Conservation (phyloP, 2,113 vertebrate genomes). For the Eulemur rufifrons region DNA sequence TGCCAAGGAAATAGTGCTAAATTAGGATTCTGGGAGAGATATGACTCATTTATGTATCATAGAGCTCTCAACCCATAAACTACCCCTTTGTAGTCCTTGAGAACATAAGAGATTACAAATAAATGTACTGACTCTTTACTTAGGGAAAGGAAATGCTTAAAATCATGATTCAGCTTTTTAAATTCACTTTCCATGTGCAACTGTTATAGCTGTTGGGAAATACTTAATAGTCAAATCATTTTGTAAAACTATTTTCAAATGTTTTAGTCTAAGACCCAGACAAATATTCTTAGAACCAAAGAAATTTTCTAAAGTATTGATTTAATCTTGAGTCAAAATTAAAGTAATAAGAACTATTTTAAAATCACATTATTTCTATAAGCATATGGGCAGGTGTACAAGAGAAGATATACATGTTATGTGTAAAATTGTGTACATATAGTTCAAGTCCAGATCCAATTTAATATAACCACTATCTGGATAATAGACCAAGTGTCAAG, state of each 20-base stretch:
- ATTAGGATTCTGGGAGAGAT: conserved; percentile 40
- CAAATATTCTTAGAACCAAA: conserved; percentile 30
- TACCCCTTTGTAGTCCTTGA: conserved; percentile 56
- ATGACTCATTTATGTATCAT: conserved; percentile 54
- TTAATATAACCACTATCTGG: neutral
- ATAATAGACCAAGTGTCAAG: neutral
- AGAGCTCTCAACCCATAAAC: conserved; percentile 55
- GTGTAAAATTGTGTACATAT: neutral
- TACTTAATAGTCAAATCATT: conserved; percentile 30
- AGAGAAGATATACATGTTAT: neutral
- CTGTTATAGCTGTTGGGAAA: conserved; percentile 45
- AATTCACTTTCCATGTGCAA: conserved; percentile 51
- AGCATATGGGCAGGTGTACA: neutral
- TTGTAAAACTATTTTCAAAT: conserved; percentile 36
- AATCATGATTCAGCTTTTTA: conserved; percentile 64
- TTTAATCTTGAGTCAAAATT: neutral
- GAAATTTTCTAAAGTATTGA: neutral
- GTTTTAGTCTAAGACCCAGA: neutral
- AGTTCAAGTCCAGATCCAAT: neutral
- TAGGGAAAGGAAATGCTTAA: conserved; percentile 63
- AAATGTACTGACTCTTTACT: conserved; percentile 52
- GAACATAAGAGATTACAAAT: conserved; percentile 57
- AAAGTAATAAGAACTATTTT: conserved; percentile 18
- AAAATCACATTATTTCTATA: neutral
- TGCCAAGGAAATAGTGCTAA: conserved; percentile 65